Percentiles rank a stretch among this genome's conserved stretches.
Evolutionary conservation across 2,888 invertebrate genomes (phyloP).

Genomic region (Cephus rjabovi): DNA sequence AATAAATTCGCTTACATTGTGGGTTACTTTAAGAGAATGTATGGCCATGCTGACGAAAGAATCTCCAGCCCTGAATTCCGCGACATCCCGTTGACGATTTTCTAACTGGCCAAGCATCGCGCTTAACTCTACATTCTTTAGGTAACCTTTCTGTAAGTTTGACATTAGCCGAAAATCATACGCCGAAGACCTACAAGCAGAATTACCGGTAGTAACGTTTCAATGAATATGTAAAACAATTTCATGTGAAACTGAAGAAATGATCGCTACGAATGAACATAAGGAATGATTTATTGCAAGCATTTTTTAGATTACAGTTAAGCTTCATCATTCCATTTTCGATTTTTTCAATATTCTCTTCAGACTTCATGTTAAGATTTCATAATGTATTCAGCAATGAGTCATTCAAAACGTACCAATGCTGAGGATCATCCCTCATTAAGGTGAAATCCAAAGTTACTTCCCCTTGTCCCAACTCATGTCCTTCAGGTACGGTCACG

Average conservation of each 20-base stretch:
- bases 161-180: constrained; percentile 78
- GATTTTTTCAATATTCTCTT: neutral
- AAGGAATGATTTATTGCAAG: neutral
- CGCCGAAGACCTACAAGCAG: constrained; percentile 71
- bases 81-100: constrained; percentile 74
- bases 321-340: neutral
- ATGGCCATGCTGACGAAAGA: constrained; percentile 75
- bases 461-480: constrained; percentile 41
- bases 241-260: neutral
- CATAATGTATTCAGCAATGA: neutral
- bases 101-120: constrained; percentile 76
- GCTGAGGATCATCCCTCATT: constrained; percentile 82
- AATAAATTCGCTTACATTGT: constrained; percentile 70
- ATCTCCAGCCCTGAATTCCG: constrained; percentile 78
- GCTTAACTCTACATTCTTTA: constrained; percentile 71
- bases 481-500: constrained; percentile 71
- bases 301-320: neutral
- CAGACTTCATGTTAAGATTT: constrained; percentile 7
- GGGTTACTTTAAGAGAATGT: constrained; percentile 79
- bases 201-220: constrained; percentile 2
- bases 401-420: constrained; percentile 71
- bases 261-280: neutral
- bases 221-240: neutral
- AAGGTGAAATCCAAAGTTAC: constrained; percentile 77
- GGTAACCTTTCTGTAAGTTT: constrained; percentile 54